These are phyloP conservation scores for Galerucella nymphaeae DNA, from an alignment of 2,888 invertebrate genomes.

Conservation along the genomic window DNA sequence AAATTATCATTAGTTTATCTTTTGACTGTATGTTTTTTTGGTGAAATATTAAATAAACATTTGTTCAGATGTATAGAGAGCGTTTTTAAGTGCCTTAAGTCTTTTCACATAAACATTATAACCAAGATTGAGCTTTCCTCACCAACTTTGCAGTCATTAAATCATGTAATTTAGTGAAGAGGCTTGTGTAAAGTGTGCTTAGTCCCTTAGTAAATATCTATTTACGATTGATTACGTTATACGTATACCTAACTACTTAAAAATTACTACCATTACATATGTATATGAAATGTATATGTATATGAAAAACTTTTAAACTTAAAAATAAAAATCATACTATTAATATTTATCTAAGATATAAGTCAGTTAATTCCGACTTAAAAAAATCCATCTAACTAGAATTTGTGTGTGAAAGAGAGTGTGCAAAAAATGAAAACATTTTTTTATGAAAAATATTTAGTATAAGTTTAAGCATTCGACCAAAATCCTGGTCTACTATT, in stretches of 20 bases:
- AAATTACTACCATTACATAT: constrained; percentile 53
- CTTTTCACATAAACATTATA: too few species aligned
- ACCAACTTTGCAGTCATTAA: too few species aligned
- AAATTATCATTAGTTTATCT: not conserved
- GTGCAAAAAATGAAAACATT: not conserved
- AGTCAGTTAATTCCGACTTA: constrained; percentile 18
- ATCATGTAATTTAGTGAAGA: constrained; percentile 25
- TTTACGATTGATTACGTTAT: constrained; percentile 53
- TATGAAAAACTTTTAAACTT: constrained; percentile 50
- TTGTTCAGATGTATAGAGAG: too few species aligned
- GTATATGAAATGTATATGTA: constrained; percentile 55
- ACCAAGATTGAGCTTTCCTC: too few species aligned
- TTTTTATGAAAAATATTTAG: not conserved
- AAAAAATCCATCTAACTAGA: constrained; percentile 13
- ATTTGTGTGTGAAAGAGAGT: not conserved
- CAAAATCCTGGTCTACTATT: too few species aligned
- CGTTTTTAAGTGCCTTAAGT: too few species aligned
- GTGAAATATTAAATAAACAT: too few species aligned
- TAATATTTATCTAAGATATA: constrained; percentile 33
- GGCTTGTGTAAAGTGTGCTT: constrained; percentile 3
- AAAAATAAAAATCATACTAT: constrained; percentile 40
- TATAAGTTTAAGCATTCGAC: too few species aligned
- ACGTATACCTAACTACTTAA: constrained; percentile 55
- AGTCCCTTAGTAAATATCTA: constrained; percentile 48
- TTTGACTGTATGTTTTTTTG: too few species aligned